phyloP scores from a whole-genome alignment of 2,888 invertebrate genomes.

The Drosophila buzzatii region DNA sequence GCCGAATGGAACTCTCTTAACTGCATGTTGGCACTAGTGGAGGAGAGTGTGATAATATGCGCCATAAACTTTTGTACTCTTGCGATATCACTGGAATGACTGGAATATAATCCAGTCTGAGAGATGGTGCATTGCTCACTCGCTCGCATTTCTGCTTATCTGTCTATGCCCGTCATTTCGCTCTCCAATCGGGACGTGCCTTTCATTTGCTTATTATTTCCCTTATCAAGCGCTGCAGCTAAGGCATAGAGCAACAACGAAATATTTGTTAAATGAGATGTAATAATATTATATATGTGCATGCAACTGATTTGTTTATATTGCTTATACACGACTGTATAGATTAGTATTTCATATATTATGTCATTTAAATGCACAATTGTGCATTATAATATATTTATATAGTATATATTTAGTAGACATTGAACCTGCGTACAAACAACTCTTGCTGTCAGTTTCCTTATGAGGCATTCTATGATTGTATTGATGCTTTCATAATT shows the following conservation, averaged over 20 bases:
- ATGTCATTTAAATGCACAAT: neutral
- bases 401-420: neutral
- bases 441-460: neutral
- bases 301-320: neutral
- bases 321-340: neutral
- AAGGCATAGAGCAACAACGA: neutral
- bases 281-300: neutral
- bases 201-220: too few relatives aligned
- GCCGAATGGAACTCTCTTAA: neutral
- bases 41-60: neutral
- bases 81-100: neutral
- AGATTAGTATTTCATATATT: neutral
- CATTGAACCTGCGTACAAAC: neutral
- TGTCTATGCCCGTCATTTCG: neutral
- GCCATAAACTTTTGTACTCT: neutral
- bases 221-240: too few relatives aligned
- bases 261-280: neutral
- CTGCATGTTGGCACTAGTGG: neutral
- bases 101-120: neutral
- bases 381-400: neutral
- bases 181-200: too few relatives aligned
- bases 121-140: neutral
- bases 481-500: neutral
- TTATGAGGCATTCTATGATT: neutral
- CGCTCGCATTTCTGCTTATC: neutral